Evolutionary conservation across 2,113 vertebrate genomes (phyloP), one percentile per base, ranked within the genome.

Genomic region (Eclectus roratus): DNA sequence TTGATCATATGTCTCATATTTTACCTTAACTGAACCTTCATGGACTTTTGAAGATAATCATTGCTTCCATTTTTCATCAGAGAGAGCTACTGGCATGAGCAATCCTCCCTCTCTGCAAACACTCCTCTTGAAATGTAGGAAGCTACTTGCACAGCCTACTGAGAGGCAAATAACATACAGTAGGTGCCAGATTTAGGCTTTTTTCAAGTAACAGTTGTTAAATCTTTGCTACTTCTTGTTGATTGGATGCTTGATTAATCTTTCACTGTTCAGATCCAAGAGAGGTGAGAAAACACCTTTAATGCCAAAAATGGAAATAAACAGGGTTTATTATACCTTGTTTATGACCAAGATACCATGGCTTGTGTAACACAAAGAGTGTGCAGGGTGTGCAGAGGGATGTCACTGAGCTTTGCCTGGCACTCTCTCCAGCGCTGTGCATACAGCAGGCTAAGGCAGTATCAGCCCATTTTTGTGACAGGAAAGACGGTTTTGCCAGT

Each of bases 1-100:
- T 97, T 97, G 94, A 96, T 96, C 88, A 69, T 43, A 29, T 19
- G 44, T 63, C 90, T 95, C 84, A 88, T 94, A 91, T 95, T 91
- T 96, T 92, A 92, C 85, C 76, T 95, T 93, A 96, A 93, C 60
- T 94, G 91, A 95, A 94, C 56, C 29, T 89, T 91, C 85, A 80
- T 27, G 52, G 86, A 69, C 79, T 88, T 93, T 43, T 68, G 80
- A 91, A 94, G 91, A 85, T 81, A 95, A 89, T 85, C 24, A 80
- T 56, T 91, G 79, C 74, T 95, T 81, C 56, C 76, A 92, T 96
- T 95, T 94, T 89, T 96, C 95, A 94, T 60, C 47, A 63, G 47
- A 92, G 23, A 55, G 16, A 71, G 77, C 80, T 95, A 91, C 72
- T 89, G 76, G 80, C 31, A 68, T 49, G 6, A 93, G 44, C 53